Conservation (phyloP, 2,888 invertebrate species). For the Siphlonurus alternatus region DNA sequence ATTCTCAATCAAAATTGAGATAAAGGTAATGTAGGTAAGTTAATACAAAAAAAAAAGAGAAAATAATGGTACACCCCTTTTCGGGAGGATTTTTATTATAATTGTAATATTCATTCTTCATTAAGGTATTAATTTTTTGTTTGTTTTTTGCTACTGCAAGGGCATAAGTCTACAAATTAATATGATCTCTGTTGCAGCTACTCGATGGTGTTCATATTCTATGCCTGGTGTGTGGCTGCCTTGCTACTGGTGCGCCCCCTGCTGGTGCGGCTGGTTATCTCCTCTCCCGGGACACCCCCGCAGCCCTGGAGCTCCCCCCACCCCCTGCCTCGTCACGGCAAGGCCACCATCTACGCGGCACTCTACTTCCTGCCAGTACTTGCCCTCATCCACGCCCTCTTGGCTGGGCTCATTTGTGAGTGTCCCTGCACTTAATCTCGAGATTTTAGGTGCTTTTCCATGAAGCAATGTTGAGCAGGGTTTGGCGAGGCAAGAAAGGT, state of each 20-base stretch:
- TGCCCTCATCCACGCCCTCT: conserved; percentile 68
- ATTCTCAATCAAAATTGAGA: too few relatives aligned
- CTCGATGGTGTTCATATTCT: conserved; percentile 81
- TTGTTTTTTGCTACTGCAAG: too few relatives aligned
- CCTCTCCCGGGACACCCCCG: conserved; percentile 33
- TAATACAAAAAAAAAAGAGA: too few relatives aligned
- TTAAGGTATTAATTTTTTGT: too few relatives aligned
- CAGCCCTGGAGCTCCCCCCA: conserved; percentile 39
- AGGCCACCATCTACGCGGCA: conserved; percentile 78
- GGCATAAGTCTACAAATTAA: too few relatives aligned
- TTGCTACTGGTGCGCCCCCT: conserved; percentile 66
- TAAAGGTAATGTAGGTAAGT: too few relatives aligned
- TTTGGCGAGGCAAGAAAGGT: too few relatives aligned
- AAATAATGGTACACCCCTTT: too few relatives aligned
- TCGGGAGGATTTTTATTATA: too few relatives aligned
- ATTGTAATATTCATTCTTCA: too few relatives aligned
- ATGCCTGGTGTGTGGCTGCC: conserved; percentile 60
- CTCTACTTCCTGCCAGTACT: conserved; percentile 86
- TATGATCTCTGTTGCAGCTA: conserved; percentile 65
- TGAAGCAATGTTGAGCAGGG: too few relatives aligned
- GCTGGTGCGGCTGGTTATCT: conserved; percentile 46
- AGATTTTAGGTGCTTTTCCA: neutral
- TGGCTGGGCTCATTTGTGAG: conserved; percentile 85
- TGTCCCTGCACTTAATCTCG: conserved; percentile 15
- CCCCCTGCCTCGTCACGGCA: conserved; percentile 47